Evolutionary conservation across 2,888 invertebrate genomes (phyloP), one percentile per base, ranked within the genome.

Genomic region (Orthosia gothica): DNA sequence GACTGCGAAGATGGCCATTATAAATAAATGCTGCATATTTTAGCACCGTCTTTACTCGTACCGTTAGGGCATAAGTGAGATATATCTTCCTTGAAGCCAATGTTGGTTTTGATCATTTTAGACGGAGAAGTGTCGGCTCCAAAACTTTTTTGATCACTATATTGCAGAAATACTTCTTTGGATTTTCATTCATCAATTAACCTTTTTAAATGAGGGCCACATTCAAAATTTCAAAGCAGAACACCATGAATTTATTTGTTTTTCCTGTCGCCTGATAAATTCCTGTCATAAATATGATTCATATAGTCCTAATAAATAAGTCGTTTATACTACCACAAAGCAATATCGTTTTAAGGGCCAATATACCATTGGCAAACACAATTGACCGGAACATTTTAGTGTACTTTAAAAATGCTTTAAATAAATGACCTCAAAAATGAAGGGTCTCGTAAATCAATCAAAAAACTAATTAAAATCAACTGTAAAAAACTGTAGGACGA

Each of bases 361-460:
- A 70, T 82, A 82, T 76, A 67, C 54, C 23, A 73, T 55, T 66
- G 66, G 64, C 61, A 65, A 63, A 70, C 74, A 78, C 76, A 77
- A 85, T 81, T 85, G 81, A 83, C 87, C 79, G 81, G 74, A 83
- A 86, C 81, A 64, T 70, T 87, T 83, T 81, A 81, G 84, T 79
- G 76, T 79, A 74, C 86, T 87, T 87, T 74, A 83, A 85, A 86
- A 87, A 83, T 67, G 49, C 74, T 72, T 76, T 64, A 85, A 85
- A 82, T 82, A 81, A 76, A 68, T 87, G 82, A 83, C 81, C 84
- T 71, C 68, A 74, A 83, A 80, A 83, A n/a, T 57, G 73, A 80
- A 74, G 58, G 74, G 70, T 74, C 68, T 86, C 90, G 79, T 92
- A 92, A 92, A 93, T 92, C 92, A 92, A 90, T 91, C 91, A 88